Base-by-base conservation (phyloP, 2,888 invertebrate species). In the Petrophora chlorosata region DNA sequence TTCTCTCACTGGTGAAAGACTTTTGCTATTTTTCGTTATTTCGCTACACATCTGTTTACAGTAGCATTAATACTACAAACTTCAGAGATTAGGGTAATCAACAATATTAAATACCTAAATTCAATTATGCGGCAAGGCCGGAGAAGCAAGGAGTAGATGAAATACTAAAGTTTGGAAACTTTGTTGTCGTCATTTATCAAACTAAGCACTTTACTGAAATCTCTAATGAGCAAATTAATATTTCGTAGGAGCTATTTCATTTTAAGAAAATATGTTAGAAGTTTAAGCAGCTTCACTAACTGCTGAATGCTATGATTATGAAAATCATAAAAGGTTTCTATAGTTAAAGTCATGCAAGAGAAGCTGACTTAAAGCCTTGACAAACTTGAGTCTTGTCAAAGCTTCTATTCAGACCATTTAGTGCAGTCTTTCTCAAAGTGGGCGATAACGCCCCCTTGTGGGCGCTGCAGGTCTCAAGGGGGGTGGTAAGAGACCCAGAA, bases 81-180 rank as follows among this genome's bases (percentile, higher is more conserved):
- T 60, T 49, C 47, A 39, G 57, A 57, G 57, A 58, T 61, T 61
- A 58, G 54, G 43, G 58, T 54, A 54, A 61, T 61, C 56, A 61
- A 58, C 58, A 56, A 54, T 56, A 61, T 56, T 61, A 61, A 60
- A 58, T 54, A 56, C 43, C 53, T 45, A 56, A 58, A 56, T 58
- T 53, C 50, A 61, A 54, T 61, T 56, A 54, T 28, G 52, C 50
- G 47, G 48, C 48, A 54, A n/a, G n/a, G n/a, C n/a, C n/a, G n/a
- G n/a, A n/a, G n/a, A n/a, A n/a, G n/a, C n/a, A n/a, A 19, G 42
- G 53, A 50, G 58, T 56, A 52, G 58, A 51, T 54, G 61, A 58
- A 60, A 61, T 49, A 59, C 53, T 55, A 43, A 54, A 58, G 56
- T 58, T 60, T 40, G 33, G 34, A 53, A 61, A 58, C 58, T 61